Evolutionary conservation across 92 coral and sea anemone genomes (phyloP), one percentile per base, ranked within the genome.

Genomic region (Heliopora coerulea): DNA sequence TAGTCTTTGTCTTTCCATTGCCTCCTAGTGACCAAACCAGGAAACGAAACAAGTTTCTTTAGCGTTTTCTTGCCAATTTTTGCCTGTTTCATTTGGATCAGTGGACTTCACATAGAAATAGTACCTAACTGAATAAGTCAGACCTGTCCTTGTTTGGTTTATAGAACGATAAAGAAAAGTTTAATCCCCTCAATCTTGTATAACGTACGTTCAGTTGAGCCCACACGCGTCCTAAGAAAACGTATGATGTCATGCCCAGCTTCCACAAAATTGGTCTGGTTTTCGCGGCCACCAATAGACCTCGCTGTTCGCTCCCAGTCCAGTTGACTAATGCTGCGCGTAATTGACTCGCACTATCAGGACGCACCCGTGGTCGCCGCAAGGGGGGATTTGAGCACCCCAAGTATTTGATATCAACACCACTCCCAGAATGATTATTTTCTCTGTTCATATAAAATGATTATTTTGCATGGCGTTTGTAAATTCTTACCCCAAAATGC

Each of bases 1-100:
- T 57, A 63, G 77, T 80, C 83, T 62, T 72, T 84, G 65, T 96
- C 85, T 49, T 92, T 90, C 99, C 99, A 95, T 83, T 90, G 91
- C 82, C 96, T 85, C 30, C 86, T 82, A 7, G 96, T 68, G 27
- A 93, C 80, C 17, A 70, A 31, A 30, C 77, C 77, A 54, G 99
- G 99, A 40, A 95, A 84, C 44, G 91, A 85, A 40, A 95, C 99
- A 42, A 95, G 83, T 75, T 81, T 91, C 50, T 89, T 90, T 4
- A 95, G 85, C 39, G 91, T 84, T 57, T 95, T 95, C 83, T 90
- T 95, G 30, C 99, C 99, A 15, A 95, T 95, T 80, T 90, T 95
- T 68, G 89, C 91, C 85, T 95, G 88, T 79, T 88, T 91, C 96
- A 95, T 90, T 52, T 62, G 28, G 58, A 54, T 15, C 35, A 54